These are phyloP conservation scores for Hiodon tergisus DNA, from an alignment of 2,113 vertebrate genomes.

Conservation along the genomic window DNA sequence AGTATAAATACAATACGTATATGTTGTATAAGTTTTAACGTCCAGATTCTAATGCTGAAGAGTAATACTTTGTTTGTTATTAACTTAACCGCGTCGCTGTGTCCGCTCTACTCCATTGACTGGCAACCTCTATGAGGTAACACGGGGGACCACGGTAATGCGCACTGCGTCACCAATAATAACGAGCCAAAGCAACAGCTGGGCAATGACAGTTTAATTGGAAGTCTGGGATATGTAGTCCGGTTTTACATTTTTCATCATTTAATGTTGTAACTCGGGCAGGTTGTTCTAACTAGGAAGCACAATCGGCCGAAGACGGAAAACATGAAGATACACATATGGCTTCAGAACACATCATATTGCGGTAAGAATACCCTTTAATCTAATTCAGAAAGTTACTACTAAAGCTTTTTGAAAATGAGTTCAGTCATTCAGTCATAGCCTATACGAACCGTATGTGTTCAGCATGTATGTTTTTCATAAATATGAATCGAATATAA, in stretches of 20 bases:
- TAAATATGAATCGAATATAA: conserved; percentile 6
- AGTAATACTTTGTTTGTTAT: conserved; percentile 35
- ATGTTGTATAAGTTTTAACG: conserved; percentile 1
- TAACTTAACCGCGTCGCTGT: conserved; percentile 28
- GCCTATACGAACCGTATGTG: neutral
- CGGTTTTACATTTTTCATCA: conserved; percentile 10
- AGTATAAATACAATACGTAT: conserved; percentile 10
- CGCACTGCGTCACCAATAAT: conserved; percentile 52
- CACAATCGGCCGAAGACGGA: conserved; percentile 19
- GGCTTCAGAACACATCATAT: conserved; percentile 50
- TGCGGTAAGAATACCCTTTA: conserved; percentile 38
- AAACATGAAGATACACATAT: conserved; percentile 56
- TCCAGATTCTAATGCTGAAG: conserved; percentile 6
- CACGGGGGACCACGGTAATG: conserved; percentile 24
- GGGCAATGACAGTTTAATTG: neutral
- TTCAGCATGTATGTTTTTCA: conserved; percentile 1
- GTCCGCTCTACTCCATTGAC: conserved; percentile 58
- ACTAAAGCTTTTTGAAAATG: conserved; percentile 20
- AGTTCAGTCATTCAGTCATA: neutral
- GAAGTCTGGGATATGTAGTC: conserved; percentile 61
- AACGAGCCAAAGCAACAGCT: conserved; percentile 37
- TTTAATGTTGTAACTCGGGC: conserved; percentile 37
- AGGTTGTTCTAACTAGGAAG: conserved; percentile 25
- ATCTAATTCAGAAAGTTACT: conserved; percentile 14
- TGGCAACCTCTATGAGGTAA: conserved; percentile 40